A percentile compares a stretch with the other conserved stretches of the same genome.
Conservation (phyloP, 1,140 invertebrate genomes). For the Lucilia sericata region DNA sequence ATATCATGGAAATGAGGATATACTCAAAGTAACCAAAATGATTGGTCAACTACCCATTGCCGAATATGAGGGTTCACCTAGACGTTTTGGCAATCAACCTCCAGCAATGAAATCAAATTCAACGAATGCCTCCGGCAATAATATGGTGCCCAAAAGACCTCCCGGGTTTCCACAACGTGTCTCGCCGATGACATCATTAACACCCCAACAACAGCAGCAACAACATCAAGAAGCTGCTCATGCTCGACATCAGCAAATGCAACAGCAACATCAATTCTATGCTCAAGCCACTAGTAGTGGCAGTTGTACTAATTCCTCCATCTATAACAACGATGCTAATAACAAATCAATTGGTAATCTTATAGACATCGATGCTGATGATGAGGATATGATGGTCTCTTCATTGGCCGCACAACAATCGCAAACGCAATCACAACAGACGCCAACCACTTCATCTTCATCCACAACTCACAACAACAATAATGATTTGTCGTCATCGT, state of each 20-base stretch:
- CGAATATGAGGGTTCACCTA: conserved; percentile 91
- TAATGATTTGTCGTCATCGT: conserved; percentile 52
- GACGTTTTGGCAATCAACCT: conserved; percentile 78
- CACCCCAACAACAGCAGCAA: conserved; percentile 44
- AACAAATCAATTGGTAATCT: conserved; percentile 47
- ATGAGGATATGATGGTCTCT: not conserved
- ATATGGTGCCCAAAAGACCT: conserved; percentile 71
- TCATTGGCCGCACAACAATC: not conserved
- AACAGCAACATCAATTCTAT: conserved; percentile 47
- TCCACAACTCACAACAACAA: not conserved
- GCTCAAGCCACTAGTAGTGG: conserved; percentile 36
- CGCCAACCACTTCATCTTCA: not conserved
- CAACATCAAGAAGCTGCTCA: conserved; percentile 46
- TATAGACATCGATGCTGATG: conserved; percentile 47
- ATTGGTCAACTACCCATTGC: conserved; percentile 78
- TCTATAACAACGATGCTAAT: conserved; percentile 29
- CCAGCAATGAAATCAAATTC: conserved; percentile 5
- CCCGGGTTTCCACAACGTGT: conserved; percentile 76
- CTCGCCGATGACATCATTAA: conserved; percentile 52
- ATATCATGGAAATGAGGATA: conserved; percentile 66
- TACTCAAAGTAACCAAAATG: conserved; percentile 78
- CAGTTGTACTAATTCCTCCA: conserved; percentile 16
- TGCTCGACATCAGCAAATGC: conserved; percentile 47
- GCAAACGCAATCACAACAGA: not conserved
- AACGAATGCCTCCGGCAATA: conserved; percentile 21